phyloP scores from a whole-genome alignment of 2,797 vertebrate genomes.

The Liasis olivaceus region DNA sequence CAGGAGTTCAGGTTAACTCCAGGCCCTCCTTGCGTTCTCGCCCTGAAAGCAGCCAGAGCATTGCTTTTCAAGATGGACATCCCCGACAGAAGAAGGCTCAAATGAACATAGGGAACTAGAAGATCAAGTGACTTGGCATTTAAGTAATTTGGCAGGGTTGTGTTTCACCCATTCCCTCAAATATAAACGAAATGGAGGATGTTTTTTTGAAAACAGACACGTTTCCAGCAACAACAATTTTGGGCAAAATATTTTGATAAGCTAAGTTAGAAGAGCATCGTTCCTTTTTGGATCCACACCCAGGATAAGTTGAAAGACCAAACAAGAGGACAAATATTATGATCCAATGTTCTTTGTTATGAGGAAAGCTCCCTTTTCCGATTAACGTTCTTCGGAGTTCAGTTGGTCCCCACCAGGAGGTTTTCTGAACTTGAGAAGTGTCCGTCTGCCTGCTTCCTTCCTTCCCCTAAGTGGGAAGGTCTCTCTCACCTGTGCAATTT shows the following conservation, averaged over 20 bases:
- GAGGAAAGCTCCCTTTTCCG: constrained; percentile 18
- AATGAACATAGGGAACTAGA: background rate
- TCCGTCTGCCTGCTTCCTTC: background rate
- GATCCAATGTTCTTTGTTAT: constrained; percentile 33
- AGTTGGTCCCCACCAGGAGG: constrained; percentile 4
- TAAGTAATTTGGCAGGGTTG: background rate
- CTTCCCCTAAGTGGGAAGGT: background rate
- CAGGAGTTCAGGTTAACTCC: background rate
- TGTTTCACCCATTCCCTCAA: constrained; percentile 1
- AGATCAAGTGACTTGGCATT: background rate
- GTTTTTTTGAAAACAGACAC: constrained; percentile 31
- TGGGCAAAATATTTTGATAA: constrained; percentile 41
- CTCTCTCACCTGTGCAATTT: constrained; percentile 48
- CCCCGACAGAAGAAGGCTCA: background rate
- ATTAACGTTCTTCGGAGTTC: constrained; percentile 28
- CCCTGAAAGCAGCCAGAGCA: background rate
- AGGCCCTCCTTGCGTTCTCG: background rate
- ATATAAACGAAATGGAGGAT: constrained; percentile 18
- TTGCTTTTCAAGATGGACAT: background rate
- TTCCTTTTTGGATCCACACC: constrained; percentile 33
- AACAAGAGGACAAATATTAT: constrained; percentile 39
- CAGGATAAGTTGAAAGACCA: constrained; percentile 14
- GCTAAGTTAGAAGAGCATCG: constrained; percentile 40
- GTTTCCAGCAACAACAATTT: constrained; percentile 42
- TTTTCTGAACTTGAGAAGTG: constrained; percentile 16